Conservation (phyloP, 2,113 vertebrate species). For the Garra rufa region DNA sequence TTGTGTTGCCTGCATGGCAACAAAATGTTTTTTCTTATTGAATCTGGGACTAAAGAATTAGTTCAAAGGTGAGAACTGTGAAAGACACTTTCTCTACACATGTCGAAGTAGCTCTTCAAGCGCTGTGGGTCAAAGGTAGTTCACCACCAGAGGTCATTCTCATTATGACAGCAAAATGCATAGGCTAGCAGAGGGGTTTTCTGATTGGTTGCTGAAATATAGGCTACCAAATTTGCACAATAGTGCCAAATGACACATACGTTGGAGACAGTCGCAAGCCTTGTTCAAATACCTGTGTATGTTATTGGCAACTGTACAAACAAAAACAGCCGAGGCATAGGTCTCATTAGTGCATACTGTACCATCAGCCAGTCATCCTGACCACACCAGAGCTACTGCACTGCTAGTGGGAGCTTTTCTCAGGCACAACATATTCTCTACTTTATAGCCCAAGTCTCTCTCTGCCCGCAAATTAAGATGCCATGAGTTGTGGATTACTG, state of each 20-base stretch:
- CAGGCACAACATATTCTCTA: background rate
- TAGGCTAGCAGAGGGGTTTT: background rate
- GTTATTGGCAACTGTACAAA: constrained; percentile 12
- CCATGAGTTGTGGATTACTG: background rate
- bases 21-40: background rate
- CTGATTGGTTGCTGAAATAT: background rate
- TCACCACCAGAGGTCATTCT: constrained; percentile 8
- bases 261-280: constrained; percentile 3
- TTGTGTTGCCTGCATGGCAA: constrained; percentile 24
- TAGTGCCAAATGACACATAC: constrained; percentile 49
- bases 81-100: background rate
- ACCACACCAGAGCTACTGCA: background rate
- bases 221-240: constrained; percentile 50
- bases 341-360: background rate
- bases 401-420: background rate
- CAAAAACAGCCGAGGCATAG: background rate
- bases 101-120: background rate
- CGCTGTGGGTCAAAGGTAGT: background rate
- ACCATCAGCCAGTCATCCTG: background rate
- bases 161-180: constrained; percentile 10
- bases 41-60: constrained; percentile 1
- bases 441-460: background rate
- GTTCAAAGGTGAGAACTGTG: constrained; percentile 18
- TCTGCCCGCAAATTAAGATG: background rate
- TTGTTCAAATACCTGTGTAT: background rate